phyloP scores from a whole-genome alignment of 2,888 invertebrate genomes.

The Dioctria linearis region DNA sequence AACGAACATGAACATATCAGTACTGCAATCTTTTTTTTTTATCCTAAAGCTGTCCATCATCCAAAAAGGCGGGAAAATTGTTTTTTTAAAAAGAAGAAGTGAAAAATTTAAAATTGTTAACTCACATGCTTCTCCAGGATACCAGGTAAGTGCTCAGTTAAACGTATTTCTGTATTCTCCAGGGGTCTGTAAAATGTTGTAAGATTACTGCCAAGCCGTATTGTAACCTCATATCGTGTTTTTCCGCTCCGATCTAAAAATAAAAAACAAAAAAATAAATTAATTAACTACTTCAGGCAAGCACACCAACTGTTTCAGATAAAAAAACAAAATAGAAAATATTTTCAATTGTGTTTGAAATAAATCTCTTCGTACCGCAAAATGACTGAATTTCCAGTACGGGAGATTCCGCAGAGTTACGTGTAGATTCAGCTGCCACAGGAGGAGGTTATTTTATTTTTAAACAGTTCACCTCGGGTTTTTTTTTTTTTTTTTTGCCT shows the following conservation, averaged over 20 bases:
- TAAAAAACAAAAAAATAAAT: constrained; percentile 39
- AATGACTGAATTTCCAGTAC: too few relatives aligned
- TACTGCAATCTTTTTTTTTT: too few relatives aligned
- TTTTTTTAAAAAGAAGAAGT: background rate
- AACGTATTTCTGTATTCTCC: constrained; percentile 62
- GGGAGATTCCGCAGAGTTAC: too few relatives aligned
- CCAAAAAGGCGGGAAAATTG: background rate
- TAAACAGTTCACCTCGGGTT: constrained; percentile 2
- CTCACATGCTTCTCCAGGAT: constrained; percentile 70
- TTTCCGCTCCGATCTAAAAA: constrained; percentile 67
- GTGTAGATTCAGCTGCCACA: too few relatives aligned
- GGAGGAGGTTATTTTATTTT: constrained; percentile 9
- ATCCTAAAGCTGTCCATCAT: too few relatives aligned
- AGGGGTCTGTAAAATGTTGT: constrained; percentile 67
- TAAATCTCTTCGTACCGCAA: background rate
- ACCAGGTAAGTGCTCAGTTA: constrained; percentile 65
- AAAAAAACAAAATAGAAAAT: background rate
- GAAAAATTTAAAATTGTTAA: constrained; percentile 27
- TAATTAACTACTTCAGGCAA: background rate
- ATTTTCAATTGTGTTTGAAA: too few relatives aligned
- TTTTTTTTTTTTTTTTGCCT: background rate
- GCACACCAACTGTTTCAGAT: background rate
- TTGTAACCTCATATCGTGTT: constrained; percentile 69
- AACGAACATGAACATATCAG: too few relatives aligned
- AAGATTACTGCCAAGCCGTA: constrained; percentile 69